These are phyloP conservation scores for Neoitamus cyanurus DNA, from an alignment of 2,888 invertebrate species.

Conservation along the genomic window DNA sequence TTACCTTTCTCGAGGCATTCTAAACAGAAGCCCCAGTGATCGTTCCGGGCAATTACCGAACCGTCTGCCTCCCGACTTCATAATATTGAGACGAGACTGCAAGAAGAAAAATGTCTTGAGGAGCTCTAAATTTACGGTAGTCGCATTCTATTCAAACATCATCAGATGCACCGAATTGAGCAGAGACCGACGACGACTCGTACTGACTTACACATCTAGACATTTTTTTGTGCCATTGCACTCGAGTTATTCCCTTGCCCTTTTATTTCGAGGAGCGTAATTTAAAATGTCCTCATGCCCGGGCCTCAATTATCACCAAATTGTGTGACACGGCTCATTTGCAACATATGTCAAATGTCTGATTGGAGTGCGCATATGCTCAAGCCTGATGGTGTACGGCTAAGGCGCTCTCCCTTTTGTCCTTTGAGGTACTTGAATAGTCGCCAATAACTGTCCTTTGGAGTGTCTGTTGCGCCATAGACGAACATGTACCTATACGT, in stretches of 20 bases:
- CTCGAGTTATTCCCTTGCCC: constrained; percentile 25
- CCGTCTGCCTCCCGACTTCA: constrained; percentile 24
- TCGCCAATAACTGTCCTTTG: constrained; percentile 24
- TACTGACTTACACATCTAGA: not conserved
- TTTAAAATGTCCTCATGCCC: constrained; percentile 27
- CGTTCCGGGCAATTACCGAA: constrained; percentile 48
- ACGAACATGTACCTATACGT: too few relatives aligned
- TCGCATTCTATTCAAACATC: constrained; percentile 9
- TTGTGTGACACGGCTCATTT: constrained; percentile 51
- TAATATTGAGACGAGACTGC: constrained; percentile 17
- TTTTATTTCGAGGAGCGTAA: constrained; percentile 25
- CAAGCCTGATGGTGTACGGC: not conserved
- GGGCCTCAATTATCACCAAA: constrained; percentile 49
- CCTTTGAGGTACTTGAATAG: constrained; percentile 29
- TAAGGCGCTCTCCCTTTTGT: not conserved
- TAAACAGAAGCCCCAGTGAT: constrained; percentile 38
- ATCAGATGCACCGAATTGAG: constrained; percentile 2
- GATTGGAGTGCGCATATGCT: constrained; percentile 27
- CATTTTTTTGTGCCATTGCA: constrained; percentile 46
- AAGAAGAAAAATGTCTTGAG: constrained; percentile 31
- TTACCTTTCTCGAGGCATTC: not conserved
- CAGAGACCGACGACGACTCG: not conserved
- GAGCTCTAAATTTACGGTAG: constrained; percentile 24
- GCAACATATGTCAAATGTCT: constrained; percentile 48
- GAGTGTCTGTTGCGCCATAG: not conserved